Percentiles rank a stretch among this genome's conserved stretches.
Conservation (phyloP, 2,888 invertebrate genomes). For the Siphlonurus alternatus region DNA sequence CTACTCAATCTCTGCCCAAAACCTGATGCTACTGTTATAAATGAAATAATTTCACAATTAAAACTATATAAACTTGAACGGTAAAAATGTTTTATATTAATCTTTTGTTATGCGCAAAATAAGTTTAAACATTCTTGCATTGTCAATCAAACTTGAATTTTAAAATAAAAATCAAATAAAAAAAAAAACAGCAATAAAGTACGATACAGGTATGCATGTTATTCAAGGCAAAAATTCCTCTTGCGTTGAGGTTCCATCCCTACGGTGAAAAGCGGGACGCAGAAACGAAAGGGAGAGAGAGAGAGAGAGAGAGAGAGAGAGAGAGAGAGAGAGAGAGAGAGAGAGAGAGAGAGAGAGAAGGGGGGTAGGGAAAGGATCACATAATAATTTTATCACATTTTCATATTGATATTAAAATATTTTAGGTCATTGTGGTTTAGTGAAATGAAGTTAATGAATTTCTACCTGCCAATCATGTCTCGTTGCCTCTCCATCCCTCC, state of each 20-base stretch:
- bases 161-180: background rate
- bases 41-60: background rate
- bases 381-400: conserved; percentile 15
- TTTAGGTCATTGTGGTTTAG: conserved; percentile 16
- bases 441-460: conserved; percentile 17
- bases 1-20: background rate
- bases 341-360: background rate
- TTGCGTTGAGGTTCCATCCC: background rate
- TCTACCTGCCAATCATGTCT: conserved; percentile 17
- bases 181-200: background rate
- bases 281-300: background rate
- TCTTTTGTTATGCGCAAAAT: background rate
- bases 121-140: background rate
- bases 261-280: background rate
- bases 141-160: background rate
- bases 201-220: background rate
- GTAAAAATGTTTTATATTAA: background rate
- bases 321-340: background rate
- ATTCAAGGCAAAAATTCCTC: background rate
- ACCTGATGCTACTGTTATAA: background rate
- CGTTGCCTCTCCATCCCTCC: background rate
- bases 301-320: background rate
- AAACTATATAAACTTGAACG: background rate
- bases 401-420: conserved; percentile 18
- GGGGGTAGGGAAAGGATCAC: background rate